Conservation (phyloP, 1,140 invertebrate genomes). For the Forficula auricularia region DNA sequence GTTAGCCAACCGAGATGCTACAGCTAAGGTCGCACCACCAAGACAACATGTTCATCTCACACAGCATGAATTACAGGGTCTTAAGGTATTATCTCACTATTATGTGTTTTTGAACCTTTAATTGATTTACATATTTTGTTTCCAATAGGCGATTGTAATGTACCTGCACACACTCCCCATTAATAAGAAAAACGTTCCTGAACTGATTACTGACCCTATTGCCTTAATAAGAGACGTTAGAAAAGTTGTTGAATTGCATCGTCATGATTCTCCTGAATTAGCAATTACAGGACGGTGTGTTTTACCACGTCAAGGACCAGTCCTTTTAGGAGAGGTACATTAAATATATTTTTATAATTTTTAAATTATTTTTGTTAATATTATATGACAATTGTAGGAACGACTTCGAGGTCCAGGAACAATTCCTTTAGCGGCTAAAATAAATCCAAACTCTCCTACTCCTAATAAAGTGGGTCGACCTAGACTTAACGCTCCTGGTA, state of each 20-base stretch:
- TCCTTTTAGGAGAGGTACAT: no score
- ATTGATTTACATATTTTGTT: slow-evolving; percentile 14
- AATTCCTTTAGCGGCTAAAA: no score
- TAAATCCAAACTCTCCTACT: no score
- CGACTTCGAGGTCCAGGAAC: no score
- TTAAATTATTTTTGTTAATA: no score
- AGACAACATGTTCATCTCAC: slow-evolving; percentile 54
- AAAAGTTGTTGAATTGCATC: slow-evolving; percentile 69
- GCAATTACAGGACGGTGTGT: slow-evolving; percentile 68
- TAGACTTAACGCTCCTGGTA: no score
- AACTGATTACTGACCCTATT: slow-evolving; percentile 75
- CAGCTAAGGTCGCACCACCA: slow-evolving; percentile 20
- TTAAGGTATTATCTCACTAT: slow-evolving; percentile 37
- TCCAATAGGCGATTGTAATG: slow-evolving; percentile 65
- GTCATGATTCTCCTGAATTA: slow-evolving; percentile 62
- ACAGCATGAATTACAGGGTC: slow-evolving; percentile 68
- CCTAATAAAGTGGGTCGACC: no score
- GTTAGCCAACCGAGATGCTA: slow-evolving; percentile 19
- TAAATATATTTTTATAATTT: no score
- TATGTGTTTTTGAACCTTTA: slow-evolving; percentile 2
- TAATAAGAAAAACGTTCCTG: slow-evolving; percentile 80
- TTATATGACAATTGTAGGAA: no score
- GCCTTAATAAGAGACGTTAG: slow-evolving; percentile 75
- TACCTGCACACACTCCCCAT: slow-evolving; percentile 76
- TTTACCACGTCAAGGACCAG: slow-evolving; percentile 28